phyloP scores from a whole-genome alignment of 2,113 vertebrate species.

The Vanacampus margaritifer region DNA sequence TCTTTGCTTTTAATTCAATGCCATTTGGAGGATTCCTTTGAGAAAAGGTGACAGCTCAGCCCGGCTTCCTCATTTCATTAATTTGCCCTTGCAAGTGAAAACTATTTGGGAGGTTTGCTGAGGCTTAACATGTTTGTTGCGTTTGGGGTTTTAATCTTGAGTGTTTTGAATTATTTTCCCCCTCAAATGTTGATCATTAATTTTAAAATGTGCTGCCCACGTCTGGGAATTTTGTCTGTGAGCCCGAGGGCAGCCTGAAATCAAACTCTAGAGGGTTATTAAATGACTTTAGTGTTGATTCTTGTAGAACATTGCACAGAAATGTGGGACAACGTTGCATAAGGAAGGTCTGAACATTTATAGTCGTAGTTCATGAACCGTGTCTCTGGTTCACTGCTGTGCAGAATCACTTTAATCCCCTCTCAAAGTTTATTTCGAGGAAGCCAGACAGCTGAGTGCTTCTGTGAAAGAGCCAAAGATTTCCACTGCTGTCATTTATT shows the following conservation, averaged over 20 bases:
- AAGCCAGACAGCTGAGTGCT: constrained; percentile 57
- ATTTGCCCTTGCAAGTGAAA: constrained; percentile 30
- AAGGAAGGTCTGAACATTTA: constrained; percentile 39
- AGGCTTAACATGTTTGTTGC: not conserved
- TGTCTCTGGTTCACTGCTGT: constrained; percentile 43
- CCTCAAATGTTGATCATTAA: constrained; percentile 16
- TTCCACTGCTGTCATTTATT: constrained; percentile 42
- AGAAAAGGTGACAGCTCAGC: constrained; percentile 13
- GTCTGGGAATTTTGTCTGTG: constrained; percentile 48
- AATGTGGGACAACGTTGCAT: constrained; percentile 45
- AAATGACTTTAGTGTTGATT: constrained; percentile 33
- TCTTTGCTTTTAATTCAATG: constrained; percentile 26
- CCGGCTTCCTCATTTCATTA: constrained; percentile 14
- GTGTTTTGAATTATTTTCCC: constrained; percentile 14
- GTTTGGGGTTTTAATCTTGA: constrained; percentile 18
- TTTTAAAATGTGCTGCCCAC: constrained; percentile 21
- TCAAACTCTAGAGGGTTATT: constrained; percentile 41
- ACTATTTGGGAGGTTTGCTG: constrained; percentile 24
- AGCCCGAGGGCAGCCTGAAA: constrained; percentile 31
- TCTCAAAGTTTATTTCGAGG: constrained; percentile 44
- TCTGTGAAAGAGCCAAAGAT: constrained; percentile 32
- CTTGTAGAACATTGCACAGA: constrained; percentile 22
- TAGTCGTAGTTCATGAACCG: constrained; percentile 46
- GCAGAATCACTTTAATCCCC: constrained; percentile 35
- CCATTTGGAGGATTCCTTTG: constrained; percentile 20